A percentile compares a stretch with the other conserved stretches of the same genome.
These are phyloP conservation scores for Limenitis camilla DNA, from an alignment of 2,888 invertebrate genomes.

Conservation along the genomic window DNA sequence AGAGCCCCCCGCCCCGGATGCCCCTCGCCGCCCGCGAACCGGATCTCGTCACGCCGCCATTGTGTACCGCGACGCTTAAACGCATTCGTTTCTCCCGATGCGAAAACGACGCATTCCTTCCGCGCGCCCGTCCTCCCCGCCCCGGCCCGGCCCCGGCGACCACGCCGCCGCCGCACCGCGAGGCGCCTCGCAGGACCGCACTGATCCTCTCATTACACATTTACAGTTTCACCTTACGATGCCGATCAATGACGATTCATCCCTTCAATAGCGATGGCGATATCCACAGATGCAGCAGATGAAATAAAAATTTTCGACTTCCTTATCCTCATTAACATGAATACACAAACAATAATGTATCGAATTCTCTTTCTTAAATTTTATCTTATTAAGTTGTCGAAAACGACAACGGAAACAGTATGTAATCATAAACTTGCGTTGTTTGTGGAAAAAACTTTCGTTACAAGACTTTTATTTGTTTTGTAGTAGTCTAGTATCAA, in stretches of 20 bases:
- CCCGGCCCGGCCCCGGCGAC: conserved; percentile 31
- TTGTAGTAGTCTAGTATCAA: no score
- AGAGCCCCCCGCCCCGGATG: conserved; percentile 51
- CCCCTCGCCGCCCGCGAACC: conserved; percentile 69
- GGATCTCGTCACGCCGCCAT: conserved; percentile 75
- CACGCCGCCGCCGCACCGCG: conserved; percentile 36
- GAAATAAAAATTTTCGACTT: no score
- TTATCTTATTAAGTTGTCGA: no score
- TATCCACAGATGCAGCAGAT: no score
- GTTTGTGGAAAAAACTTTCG: no score
- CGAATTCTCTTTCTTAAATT: no score
- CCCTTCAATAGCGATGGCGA: not conserved
- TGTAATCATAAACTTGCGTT: no score
- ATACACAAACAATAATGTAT: no score
- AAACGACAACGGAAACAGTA: no score
- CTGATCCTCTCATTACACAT: conserved; percentile 64
- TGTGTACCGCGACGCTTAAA: conserved; percentile 75
- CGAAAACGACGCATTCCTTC: conserved; percentile 76
- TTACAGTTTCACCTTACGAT: conserved; percentile 35
- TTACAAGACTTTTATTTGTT: no score
- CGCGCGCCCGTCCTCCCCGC: conserved; percentile 61
- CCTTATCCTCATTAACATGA: no score
- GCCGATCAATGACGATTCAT: conserved; percentile 16
- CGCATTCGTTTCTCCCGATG: conserved; percentile 76
- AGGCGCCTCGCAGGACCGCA: conserved; percentile 49